Evolutionary conservation across 2,888 invertebrate genomes (phyloP), one percentile per base, ranked within the genome.

Genomic region (Heliconius ethilla): DNA sequence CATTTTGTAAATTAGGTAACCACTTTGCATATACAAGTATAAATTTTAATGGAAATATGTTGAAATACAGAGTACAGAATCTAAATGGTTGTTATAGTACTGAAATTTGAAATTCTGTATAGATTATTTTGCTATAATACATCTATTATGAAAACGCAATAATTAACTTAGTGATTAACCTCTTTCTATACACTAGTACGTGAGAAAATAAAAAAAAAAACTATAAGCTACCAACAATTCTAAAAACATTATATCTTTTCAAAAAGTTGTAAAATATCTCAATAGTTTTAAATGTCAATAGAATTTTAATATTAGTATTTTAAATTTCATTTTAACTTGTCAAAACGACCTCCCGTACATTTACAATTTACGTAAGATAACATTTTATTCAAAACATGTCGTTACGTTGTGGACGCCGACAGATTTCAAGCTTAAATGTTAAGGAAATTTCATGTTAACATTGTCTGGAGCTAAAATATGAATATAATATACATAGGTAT

Each of bases 361-460:
- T 78, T 83, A 81, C 80, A 82, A 80, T 80, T 81, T 81, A 80
- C 81, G 75, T 72, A 81, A 81, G 80, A 80, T 84, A 85, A 85
- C 83, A 78, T 83, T 85, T 85, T 84, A 85, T 86, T 86, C 82
- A 84, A 84, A 84, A 82, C 83, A 82, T 83, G 81, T 82, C 81
- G 83, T 82, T 78, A 79, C 79, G 82, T 81, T 83, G 83, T 79
- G 80, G 84, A 81, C 78, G 75, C 22, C 79, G 82, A 82, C 84
- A 82, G 80, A 80, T 85, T 85, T 86, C 82, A 80, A 83, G 78
- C 80, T 84, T 74, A 82, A 85, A 84, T 82, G 82, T 81, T 80
- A 82, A 82, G 80, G 72, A 75, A 80, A 77, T 78, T 79, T 55
- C 73, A 72, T 67, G 25, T 76, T 45, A 75, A 65, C 45, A 69